Evolutionary conservation across 2,797 vertebrate species (phyloP), one percentile per base, ranked within the genome.

Genomic region (Falco columbarius): DNA sequence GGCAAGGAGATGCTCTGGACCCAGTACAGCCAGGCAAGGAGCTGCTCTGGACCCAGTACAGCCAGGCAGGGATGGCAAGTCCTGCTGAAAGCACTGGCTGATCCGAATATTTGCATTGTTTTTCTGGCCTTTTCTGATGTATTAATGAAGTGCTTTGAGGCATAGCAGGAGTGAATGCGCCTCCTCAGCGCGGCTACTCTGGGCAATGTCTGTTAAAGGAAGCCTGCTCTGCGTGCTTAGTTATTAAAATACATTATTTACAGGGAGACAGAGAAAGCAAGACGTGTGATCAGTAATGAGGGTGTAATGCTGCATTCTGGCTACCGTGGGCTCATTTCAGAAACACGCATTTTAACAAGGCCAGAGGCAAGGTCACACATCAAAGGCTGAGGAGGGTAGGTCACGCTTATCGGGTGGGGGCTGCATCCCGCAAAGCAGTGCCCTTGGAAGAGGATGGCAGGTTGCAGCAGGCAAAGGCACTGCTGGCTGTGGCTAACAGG

Each of bases 91-190:
- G 72, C 51, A 21, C 40, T 10, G 46, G 14, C 19, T 65, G 84
- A 72, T 24, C 22, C 42, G 24, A 84, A 56, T 15, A 36, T 89
- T 89, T 67, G 52, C 79, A 54, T 61, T 85, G 51, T 68, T 95
- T 65, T 42, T 1, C 81, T 81, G 77, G 47, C 38, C 27, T 86
- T 77, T 81, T 72, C 84, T 81, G 89, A 51, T 34, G 58, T 14
- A 26, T 49, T 91, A 81, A 93, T 79, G 90, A 94, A 65, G 67
- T 32, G 90, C 71, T 94, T 29, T 68, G 85, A 93, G 84, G 92
- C 87, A 65, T 7, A 75, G 74, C 61, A 65, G 81, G 66, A 80
- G 77, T 0, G 2, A n/a, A n/a, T 4, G 59, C 1, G 1, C 27
- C 81, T 82, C 91, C 95, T 82, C 70, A 81, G 91, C 93, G 71